Conservation (phyloP, 2,888 invertebrate genomes). For the Silvanus unidentatus region DNA sequence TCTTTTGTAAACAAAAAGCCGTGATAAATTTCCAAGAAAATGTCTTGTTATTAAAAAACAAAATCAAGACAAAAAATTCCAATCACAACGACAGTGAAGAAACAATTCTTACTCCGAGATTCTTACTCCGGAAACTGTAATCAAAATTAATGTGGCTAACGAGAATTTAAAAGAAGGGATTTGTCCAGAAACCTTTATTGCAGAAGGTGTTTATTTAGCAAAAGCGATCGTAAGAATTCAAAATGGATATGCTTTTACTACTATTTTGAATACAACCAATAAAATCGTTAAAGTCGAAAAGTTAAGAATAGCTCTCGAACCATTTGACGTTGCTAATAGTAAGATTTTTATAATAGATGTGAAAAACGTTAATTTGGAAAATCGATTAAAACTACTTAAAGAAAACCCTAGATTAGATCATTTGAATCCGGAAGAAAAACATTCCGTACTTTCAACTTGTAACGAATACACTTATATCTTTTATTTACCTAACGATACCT, state of each 20-base stretch:
- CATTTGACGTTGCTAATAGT: background rate
- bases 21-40: background rate
- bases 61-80: background rate
- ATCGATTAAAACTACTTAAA: too few species aligned
- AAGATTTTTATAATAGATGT: background rate
- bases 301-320: background rate
- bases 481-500: background rate
- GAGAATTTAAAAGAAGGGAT: constrained; percentile 17
- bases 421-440: constrained; percentile 6
- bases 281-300: background rate
- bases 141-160: constrained; percentile 19
- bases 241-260: constrained; percentile 15
- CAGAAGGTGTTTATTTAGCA: constrained; percentile 16
- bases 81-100: background rate
- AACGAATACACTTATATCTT: constrained; percentile 1
- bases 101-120: constrained; percentile 12
- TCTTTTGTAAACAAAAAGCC: background rate
- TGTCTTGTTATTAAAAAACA: background rate
- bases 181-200: constrained; percentile 15
- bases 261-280: constrained; percentile 6
- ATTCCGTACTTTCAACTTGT: background rate
- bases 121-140: constrained; percentile 21
- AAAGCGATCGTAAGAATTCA: constrained; percentile 11
- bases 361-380: background rate
- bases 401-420: constrained; percentile 10